A percentile compares a stretch with the other conserved stretches of the same genome.
These are phyloP conservation scores for Maconellicoccus hirsutus DNA, from an alignment of 1,140 invertebrate genomes.

Conservation along the genomic window DNA sequence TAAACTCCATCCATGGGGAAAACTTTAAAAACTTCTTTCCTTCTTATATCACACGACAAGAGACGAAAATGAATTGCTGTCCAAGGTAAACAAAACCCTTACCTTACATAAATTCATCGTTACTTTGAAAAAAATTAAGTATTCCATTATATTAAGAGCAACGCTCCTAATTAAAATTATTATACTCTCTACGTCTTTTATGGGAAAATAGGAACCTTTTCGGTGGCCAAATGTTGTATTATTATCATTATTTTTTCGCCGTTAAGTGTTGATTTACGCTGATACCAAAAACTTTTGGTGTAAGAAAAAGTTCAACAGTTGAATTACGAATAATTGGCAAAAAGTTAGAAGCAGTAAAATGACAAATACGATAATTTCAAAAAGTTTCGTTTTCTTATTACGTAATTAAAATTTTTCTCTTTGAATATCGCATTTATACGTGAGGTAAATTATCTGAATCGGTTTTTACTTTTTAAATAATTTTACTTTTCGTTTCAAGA, in stretches of 20 bases:
- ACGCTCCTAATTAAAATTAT: neutral
- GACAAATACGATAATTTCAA: too few relatives aligned
- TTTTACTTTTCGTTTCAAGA: too few relatives aligned
- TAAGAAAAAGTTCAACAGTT: neutral
- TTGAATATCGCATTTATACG: too few relatives aligned
- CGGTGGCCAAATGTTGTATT: neutral
- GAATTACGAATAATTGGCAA: conserved; percentile 4
- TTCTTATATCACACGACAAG: neutral
- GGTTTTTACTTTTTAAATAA: too few relatives aligned
- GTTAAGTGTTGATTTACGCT: neutral
- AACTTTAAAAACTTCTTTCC: conserved; percentile 1
- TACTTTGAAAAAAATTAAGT: neutral
- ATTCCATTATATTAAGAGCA: conserved; percentile 9
- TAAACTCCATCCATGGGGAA: neutral
- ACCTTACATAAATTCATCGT: neutral
- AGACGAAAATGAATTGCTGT: conserved; percentile 3
- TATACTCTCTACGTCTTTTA: neutral
- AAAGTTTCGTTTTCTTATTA: too few relatives aligned
- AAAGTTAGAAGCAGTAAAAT: neutral
- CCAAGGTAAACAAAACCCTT: conserved; percentile 7
- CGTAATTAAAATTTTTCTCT: too few relatives aligned
- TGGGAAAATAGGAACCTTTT: neutral
- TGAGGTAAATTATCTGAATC: too few relatives aligned
- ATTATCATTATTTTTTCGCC: neutral
- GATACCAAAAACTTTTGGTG: neutral